phyloP scores from a whole-genome alignment of 2,797 vertebrate species.

The Triplophysa bombifrons region DNA sequence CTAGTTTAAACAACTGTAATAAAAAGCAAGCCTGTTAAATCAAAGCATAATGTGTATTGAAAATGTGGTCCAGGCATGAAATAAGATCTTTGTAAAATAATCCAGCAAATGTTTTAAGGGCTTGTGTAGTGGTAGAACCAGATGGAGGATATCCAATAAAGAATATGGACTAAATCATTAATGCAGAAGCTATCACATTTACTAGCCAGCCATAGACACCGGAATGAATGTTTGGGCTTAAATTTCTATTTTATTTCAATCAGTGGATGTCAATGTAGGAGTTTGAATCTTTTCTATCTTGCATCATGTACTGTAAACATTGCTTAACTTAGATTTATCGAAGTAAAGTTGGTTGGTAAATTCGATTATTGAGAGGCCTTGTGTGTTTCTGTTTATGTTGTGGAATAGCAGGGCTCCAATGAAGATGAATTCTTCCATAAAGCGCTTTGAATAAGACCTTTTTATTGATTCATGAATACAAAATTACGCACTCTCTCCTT shows the following conservation, averaged over 20 bases:
- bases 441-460: conserved; percentile 3
- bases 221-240: neutral
- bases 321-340: neutral
- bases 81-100: conserved; percentile 25
- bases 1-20: conserved; percentile 12
- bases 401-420: neutral
- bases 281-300: neutral
- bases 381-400: neutral
- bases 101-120: conserved; percentile 27
- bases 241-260: neutral
- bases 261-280: neutral
- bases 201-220: conserved; percentile 8
- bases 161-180: conserved; percentile 32
- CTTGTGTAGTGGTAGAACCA: conserved; percentile 23
- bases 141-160: conserved; percentile 33
- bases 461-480: conserved; percentile 18
- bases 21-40: conserved; percentile 21
- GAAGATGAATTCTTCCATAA: neutral
- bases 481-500: neutral
- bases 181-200: conserved; percentile 23
- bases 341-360: neutral
- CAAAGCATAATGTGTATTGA: conserved; percentile 10
- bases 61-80: conserved; percentile 17
- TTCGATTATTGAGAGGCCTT: neutral
- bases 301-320: too few species aligned